Evolutionary conservation across 2,113 vertebrate genomes (phyloP).

Genomic region (Noturus placidus): DNA sequence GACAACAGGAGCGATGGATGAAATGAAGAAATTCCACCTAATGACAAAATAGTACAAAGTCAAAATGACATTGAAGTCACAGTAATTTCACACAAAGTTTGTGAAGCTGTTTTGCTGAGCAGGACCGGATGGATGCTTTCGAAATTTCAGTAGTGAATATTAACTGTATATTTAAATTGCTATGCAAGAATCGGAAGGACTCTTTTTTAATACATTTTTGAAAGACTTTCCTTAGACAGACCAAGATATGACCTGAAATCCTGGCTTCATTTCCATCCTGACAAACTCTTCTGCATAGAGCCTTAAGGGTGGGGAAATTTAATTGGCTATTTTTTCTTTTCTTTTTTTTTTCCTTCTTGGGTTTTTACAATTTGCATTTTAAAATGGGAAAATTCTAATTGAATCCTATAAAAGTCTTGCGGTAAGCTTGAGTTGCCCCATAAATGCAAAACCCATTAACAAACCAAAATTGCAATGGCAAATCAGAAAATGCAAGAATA

Average conservation of each 20-base stretch:
- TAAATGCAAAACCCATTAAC: neutral
- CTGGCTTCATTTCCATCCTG: neutral
- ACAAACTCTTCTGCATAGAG: neutral
- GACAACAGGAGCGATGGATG: slow-evolving; percentile 26
- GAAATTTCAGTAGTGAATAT: neutral
- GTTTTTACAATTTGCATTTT: neutral
- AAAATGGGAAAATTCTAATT: neutral
- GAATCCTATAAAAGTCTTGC: neutral
- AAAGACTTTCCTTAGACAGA: neutral
- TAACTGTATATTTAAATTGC: neutral
- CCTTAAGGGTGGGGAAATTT: neutral
- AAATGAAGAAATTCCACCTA: slow-evolving; percentile 20
- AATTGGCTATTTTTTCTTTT: neutral
- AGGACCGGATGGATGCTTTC: neutral
- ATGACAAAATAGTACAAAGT: slow-evolving; percentile 1
- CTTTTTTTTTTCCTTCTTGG: neutral
- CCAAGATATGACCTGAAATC: neutral
- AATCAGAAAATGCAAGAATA: too few relatives aligned
- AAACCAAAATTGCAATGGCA: neutral
- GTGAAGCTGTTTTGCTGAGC: neutral
- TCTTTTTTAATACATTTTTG: neutral
- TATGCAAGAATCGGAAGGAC: neutral
- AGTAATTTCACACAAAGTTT: slow-evolving; percentile 29
- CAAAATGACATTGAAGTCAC: slow-evolving; percentile 23
- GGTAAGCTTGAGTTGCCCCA: neutral